Base-by-base conservation (phyloP, 2,888 invertebrate genomes). In the Ophraella communa region DNA sequence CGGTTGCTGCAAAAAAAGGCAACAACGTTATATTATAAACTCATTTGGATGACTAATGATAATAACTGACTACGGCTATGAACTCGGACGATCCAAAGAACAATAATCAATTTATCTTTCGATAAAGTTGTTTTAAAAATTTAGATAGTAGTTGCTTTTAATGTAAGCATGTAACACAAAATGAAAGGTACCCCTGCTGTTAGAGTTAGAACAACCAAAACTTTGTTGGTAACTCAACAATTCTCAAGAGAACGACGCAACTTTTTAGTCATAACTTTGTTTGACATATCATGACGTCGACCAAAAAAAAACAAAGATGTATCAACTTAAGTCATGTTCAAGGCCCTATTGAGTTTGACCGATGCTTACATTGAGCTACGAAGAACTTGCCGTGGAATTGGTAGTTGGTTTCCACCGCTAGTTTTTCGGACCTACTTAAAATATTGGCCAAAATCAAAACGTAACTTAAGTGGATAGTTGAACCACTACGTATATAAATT, bases 1-100 rank as follows among this genome's bases (percentile, higher is more conserved):
- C 95, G 8, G 92, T 95, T 68, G 95, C 95, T 39, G 96, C 96
- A 61, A 96, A 96, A 83, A 96, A 96, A 83, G 94, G 95, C 74
- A 91, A 90, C 79, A 88, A 91, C 77, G 88, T 93, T 1, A 73
- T 80, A 64, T 82, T 82, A 67, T 85, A 81, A 81, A 73, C 52
- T 21, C 24, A 39, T 45, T 10, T 51, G 27, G 4, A 45, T 11
- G 27, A 65, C 39, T 62, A 56, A 58, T 42, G 45, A 63, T 35
- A 35, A 64, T 63, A 67, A 69, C 44, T 71, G 75, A 76, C 76
- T 63, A 53, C 67, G 71, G 76, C 76, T 68, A 74, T 71, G 75
- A 67, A 71, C 35, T 70, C 65, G 75, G 75, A 68, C 65, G 61
- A 71, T 65, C 51, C 59, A 58, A 65, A 68, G 69, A 71, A 69